A percentile compares a stretch with the other conserved stretches of the same genome.
phyloP scores from a whole-genome alignment of 2,888 invertebrate genomes.

The Epinotia brunnichana region DNA sequence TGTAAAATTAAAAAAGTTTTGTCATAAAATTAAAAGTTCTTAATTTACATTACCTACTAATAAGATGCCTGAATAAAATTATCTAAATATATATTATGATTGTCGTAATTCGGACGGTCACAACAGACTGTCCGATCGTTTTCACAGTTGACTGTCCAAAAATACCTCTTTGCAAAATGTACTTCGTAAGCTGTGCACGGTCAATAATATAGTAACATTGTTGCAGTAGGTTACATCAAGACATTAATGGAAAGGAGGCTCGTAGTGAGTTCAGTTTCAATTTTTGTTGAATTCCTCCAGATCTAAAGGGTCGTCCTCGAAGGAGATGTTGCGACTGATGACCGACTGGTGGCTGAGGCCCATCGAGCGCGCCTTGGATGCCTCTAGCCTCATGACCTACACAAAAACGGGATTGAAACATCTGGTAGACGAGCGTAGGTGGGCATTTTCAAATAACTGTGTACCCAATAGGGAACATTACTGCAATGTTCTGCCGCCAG shows the following conservation, averaged over 20 bases:
- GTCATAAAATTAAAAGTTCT: not conserved
- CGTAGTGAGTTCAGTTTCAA: conserved; percentile 59
- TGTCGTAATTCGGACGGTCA: not conserved
- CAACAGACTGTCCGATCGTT: not conserved
- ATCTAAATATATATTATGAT: not conserved
- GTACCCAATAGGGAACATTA: too few species aligned
- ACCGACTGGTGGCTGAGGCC: conserved; percentile 60
- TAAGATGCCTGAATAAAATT: not conserved
- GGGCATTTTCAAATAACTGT: too few species aligned
- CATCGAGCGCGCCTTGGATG: conserved; percentile 85
- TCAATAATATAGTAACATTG: conserved; percentile 6
- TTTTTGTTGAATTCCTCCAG: conserved; percentile 62
- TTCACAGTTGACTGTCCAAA: not conserved
- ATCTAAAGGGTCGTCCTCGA: conserved; percentile 74
- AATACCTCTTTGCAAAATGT: not conserved
- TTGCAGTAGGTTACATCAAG: conserved; percentile 8
- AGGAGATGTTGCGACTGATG: conserved; percentile 67
- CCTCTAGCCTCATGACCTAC: conserved; percentile 90
- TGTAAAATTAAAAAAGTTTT: not conserved
- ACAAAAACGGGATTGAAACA: conserved; percentile 28
- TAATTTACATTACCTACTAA: not conserved
- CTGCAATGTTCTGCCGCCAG: too few species aligned
- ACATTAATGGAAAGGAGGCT: not conserved
- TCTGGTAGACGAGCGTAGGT: too few species aligned
- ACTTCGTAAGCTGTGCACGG: conserved; percentile 1